Evolutionary conservation across 2,888 invertebrate genomes (phyloP).

Genomic region (Cryptocephalus moraei): DNA sequence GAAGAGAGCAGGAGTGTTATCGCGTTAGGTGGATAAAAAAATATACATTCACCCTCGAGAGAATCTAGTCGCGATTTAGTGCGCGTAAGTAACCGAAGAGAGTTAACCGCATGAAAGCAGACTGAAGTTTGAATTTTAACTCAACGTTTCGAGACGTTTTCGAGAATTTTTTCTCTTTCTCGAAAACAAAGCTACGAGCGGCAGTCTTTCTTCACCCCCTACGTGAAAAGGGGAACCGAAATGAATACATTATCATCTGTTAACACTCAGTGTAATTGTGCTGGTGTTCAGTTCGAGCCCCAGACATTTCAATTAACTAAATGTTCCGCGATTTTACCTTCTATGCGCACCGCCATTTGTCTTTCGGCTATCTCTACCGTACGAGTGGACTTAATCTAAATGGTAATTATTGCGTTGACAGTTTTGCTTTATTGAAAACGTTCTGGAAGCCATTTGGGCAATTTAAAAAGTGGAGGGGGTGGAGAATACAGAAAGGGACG

Average conservation of each 20-base stretch:
- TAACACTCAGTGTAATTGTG: conserved; percentile 42
- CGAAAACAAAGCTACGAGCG: no score
- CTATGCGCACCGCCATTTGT: no score
- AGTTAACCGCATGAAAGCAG: no score
- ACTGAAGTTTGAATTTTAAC: no score
- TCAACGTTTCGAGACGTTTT: no score
- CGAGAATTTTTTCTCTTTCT: no score
- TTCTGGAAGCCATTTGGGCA: background rate
- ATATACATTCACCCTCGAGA: no score
- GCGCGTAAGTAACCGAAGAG: no score
- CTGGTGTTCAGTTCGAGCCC: conserved; percentile 33
- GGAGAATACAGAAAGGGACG: no score
- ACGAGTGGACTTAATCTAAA: conserved; percentile 31
- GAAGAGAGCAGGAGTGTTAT: background rate
- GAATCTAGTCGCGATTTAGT: no score
- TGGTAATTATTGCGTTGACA: conserved; percentile 25
- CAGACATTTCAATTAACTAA: conserved; percentile 43
- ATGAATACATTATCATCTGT: conserved; percentile 41
- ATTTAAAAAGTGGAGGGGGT: no score
- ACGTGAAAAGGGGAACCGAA: conserved; percentile 25
- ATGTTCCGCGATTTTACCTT: conserved; percentile 36
- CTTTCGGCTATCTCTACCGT: background rate
- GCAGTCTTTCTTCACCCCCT: no score
- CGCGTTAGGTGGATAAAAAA: background rate
- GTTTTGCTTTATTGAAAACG: conserved; percentile 9